phyloP scores from a whole-genome alignment of 2,797 vertebrate species.

The Tenualosa thibaudeaui region DNA sequence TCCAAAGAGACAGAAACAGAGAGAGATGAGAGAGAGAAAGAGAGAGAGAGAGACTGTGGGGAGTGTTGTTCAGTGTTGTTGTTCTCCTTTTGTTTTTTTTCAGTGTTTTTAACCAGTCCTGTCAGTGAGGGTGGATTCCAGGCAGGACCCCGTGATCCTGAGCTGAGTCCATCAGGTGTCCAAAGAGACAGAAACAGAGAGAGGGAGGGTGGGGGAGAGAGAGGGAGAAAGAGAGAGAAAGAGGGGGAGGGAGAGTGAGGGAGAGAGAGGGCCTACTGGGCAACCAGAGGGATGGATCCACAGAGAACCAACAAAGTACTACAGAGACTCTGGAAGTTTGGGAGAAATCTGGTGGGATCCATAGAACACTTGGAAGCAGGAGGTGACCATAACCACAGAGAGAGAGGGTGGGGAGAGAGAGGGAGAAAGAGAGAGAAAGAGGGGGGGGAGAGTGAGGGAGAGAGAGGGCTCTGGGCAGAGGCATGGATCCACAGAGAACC shows the following conservation, averaged over 20 bases:
- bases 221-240: background rate
- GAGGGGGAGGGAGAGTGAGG: background rate
- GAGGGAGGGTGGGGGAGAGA: background rate
- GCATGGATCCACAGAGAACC: background rate
- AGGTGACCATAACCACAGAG: background rate
- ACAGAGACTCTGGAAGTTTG: background rate
- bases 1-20: background rate
- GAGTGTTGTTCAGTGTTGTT: background rate
- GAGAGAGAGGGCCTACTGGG: background rate
- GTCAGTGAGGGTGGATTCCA: background rate
- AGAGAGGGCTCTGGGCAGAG: background rate
- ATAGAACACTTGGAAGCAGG: background rate
- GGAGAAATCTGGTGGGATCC: background rate
- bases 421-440: background rate
- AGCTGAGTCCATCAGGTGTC: background rate
- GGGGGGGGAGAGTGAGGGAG: background rate
- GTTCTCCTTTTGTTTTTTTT: conserved; percentile 26
- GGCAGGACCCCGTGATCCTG: background rate
- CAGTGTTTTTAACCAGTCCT: background rate
- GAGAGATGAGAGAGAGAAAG: background rate
- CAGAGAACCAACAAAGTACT: background rate
- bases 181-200: background rate
- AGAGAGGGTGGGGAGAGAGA: no score
- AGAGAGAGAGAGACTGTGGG: background rate
- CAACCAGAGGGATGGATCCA: background rate